Evolutionary conservation across 2,888 invertebrate species (phyloP), one percentile per base, ranked within the genome.

Genomic region (Onthophagus sagittarius): DNA sequence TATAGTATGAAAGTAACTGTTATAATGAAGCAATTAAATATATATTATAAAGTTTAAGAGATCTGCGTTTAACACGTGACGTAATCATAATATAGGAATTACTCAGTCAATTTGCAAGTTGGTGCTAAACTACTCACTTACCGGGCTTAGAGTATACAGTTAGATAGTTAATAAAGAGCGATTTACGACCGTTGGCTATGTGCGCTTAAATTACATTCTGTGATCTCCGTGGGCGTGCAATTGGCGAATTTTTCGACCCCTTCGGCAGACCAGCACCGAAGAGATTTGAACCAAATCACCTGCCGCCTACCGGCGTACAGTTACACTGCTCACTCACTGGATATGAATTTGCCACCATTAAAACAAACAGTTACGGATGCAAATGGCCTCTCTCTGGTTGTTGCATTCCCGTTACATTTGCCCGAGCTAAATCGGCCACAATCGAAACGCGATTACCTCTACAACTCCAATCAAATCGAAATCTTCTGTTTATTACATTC

Each of bases 351-450:
- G 63, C 71, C 69, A 62, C 71, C 69, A 71, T 67, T 71, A 73
- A 73, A 73, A 73, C 73, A 73, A 73, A 71, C 73, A 71, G 73
- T 73, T 73, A 73, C 65, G 73, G 71, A 73, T 73, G 73, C 62
- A 73, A 71, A 73, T 73, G 62, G 39, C 31, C 15, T 23, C 23
- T 23, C 23, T 23, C 23, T 23, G 23, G 23, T 23, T 23, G 23
- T 53, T 53, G 39, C 39, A 23, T 71, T 69, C 67, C 73, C 73
- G 73, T 73, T 73, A 73, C 73, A 69, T 70, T 73, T 73, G 69
- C 71, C 39, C 62, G 39, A 33, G 33, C 64, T 73, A 63, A 71
- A 71, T 71, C 73, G 73, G 23, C 69, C 69, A 71, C 73, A 73
- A 73, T 73, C 73, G 15, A 65, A 65, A 69, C 39, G 71, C 71